Base-by-base conservation (phyloP, 2,113 vertebrate species). In the Acanthochromis polyacanthus region DNA sequence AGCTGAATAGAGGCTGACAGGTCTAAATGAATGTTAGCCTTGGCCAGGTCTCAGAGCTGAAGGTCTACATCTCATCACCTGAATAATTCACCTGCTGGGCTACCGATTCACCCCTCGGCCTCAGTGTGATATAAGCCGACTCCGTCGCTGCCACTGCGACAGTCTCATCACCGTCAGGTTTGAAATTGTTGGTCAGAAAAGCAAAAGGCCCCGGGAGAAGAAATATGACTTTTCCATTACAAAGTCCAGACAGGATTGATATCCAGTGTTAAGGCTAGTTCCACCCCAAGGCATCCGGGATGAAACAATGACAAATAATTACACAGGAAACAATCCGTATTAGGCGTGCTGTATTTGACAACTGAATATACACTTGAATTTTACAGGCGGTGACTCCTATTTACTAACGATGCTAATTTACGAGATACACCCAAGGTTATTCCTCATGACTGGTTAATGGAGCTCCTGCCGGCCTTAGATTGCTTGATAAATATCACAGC, bases 21-120 rank as follows among this genome's bases (percentile, higher is more conserved):
- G 51, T 88, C 71, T 81, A 86, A 91, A 92, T 91, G 82, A 89
- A 87, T 84, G 86, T 90, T 90, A 89, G 89, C 85, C 88, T 83
- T 85, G 88, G 85, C 66, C 63, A 43, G 71, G 80, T 79, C 86
- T 90, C 81, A 32, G 60, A 78, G 83, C 80, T 87, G 78, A 91
- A 86, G 88, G 89, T 90, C 88, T 89, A 87, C 86, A 90, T 91
- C 87, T 88, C 84, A 85, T 90, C 87, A 86, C 80, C 71, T 91
- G 82, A 91, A 92, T 92, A 88, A 87, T 91, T 93, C 81, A 92
- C 89, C 86, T 67, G 80, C 78, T 45, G 72, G 74, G 78, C 65
- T 23, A 59, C 75, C 48, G 76, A 81, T 75, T 75, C 82, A 60
- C 64, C 85, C 67, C 40, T 51, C 19, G 52, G 65, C 79, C 75